Base-by-base conservation (phyloP, 1,140 invertebrate genomes). In the Goniozus legneri region DNA sequence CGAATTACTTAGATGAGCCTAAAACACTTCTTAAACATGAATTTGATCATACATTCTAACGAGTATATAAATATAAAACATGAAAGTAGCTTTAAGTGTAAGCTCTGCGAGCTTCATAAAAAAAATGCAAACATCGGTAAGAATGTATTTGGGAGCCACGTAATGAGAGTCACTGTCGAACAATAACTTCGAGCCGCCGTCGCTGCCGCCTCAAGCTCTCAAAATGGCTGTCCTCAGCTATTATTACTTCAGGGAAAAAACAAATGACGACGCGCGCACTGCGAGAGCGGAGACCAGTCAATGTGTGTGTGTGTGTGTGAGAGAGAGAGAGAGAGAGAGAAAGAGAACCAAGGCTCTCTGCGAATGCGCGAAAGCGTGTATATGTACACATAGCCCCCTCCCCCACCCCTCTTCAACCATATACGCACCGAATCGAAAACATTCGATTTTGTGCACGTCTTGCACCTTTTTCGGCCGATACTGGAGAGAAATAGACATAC, bases 151-250 rank as follows among this genome's bases (percentile, higher is more conserved):
- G 18, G 42, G 57, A 56, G 50, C 59, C 54, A 22, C 50, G 33
- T 14, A 32, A 58, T 64, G 62, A 64, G 60, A 31, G 41, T 20
- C 58, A 48, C 68, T 71, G 67, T 59, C 61, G 65, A 75, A 73
- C 72, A 73, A 75, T 75, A 75, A 75, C 69, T 71, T 68, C 62
- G 69, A 64, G 55, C 71, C 65, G 65, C 67, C 56, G 60, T n/a
- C n/a, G n/a, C n/a, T n/a, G n/a, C n/a, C n/a, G n/a, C n/a, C n/a
- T n/a, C 61, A 67, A 71, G 65, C 64, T 69, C 68, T 73, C 71
- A 75, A 75, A 75, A 75, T 75, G 71, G 70, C 71, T 73, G 71
- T 73, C 70, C 71, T 71, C 63, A 62, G 71, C 68, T 75, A 73
- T 75, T 73, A 75, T 75, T 75, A 73, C 69, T 66, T 62, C 60